Base-by-base conservation (phyloP, 2,113 vertebrate species). In the Pterocles orientalis region DNA sequence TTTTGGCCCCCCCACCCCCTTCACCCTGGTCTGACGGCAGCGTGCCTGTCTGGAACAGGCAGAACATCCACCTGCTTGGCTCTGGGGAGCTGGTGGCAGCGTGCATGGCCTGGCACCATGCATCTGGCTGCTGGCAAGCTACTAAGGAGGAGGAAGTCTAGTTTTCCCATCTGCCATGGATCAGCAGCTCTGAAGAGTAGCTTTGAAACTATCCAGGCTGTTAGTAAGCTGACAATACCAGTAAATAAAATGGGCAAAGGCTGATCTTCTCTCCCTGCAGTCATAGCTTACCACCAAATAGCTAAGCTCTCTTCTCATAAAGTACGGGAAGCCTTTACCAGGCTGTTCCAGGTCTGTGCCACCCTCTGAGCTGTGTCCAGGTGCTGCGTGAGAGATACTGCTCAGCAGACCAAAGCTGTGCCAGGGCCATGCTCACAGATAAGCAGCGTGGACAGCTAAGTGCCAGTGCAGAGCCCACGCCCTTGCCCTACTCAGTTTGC, bases 51-150 rank as follows among this genome's bases (percentile, higher is more conserved):
- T 82, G 73, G 47, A 33, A 16, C 28, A 68, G 41, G 31, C 25
- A 83, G 34, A 14, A 3, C 3, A 2, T 18, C 81, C 58, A 57
- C 48, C 53, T 73, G 50, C 56, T n/a, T 47, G 66, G 28, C 21
- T 58, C 18, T 0, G 2, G 43, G n/a, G 36, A 53, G 24, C 20
- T 48, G 41, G 12, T 47, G 29, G 65, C 41, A 85, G 69, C 0
- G 0, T 24, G 26, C 4, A 5, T 15, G 58, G 45, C 33, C 69
- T 62, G 19, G 14, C 19, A n/a, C 2, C 0, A 3, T 8, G 17
- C 20, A 12, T 14, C 33, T 69, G 53, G 25, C 29, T 64, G 33
- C 43, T 12, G 36, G 14, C 66, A 82, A 79, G 48, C 18, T 29
- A 1, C 53, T 36, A 16, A 72, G 33, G 29, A 80, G 41, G 3